Conservation (phyloP, 2,797 vertebrate species). For the Anguilla pacifica region DNA sequence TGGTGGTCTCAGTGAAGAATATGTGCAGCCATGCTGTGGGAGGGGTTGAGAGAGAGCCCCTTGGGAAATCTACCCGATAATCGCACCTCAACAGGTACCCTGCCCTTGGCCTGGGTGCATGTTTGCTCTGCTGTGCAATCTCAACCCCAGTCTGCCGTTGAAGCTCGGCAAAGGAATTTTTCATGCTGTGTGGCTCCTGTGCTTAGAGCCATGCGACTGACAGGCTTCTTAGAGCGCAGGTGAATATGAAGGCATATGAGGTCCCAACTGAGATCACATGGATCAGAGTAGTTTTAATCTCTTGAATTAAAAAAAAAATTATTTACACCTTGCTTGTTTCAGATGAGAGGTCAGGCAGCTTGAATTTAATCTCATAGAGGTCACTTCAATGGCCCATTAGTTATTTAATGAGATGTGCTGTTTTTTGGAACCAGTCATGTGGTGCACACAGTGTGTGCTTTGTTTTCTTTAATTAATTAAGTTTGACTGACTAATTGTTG, state of each 20-base stretch:
- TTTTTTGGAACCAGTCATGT: background rate
- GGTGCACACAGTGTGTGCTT: background rate
- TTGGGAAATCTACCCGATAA: background rate
- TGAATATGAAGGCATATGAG: background rate
- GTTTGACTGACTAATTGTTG: background rate
- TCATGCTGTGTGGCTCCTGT: background rate
- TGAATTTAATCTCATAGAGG: too few relatives aligned
- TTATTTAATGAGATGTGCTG: background rate
- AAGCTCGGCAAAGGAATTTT: background rate
- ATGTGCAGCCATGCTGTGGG: background rate
- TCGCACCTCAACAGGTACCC: background rate
- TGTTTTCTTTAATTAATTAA: background rate
- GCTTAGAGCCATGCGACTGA: background rate
- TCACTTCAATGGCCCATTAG: background rate
- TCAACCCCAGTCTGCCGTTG: background rate
- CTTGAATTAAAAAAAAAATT: background rate
- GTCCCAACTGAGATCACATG: background rate
- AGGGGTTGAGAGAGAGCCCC: too few relatives aligned
- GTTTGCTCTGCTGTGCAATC: background rate
- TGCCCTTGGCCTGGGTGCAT: background rate
- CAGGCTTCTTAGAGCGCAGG: background rate
- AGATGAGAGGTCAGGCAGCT: background rate
- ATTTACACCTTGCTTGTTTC: background rate
- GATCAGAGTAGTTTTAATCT: background rate
- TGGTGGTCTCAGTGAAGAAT: background rate